Percentiles rank a stretch among this genome's conserved stretches.
Conservation (phyloP, 2,113 vertebrate species). For the Mionectes macconnelli region DNA sequence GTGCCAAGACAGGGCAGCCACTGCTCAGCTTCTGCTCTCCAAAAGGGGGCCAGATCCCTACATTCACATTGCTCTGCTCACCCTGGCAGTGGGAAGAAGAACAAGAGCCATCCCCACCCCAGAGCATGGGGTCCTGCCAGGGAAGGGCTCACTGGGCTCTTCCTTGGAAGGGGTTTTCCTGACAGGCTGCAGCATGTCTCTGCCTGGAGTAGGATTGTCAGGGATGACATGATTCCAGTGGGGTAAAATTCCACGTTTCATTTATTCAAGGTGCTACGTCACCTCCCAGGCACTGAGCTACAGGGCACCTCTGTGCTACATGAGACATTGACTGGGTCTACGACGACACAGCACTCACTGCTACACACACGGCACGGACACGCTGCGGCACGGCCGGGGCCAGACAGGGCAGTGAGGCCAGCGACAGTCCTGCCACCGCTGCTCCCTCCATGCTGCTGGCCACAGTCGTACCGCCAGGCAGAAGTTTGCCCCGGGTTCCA, state of each 20-base stretch:
- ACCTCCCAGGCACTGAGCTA: slow-evolving; percentile 72
- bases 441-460: not conserved
- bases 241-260: slow-evolving; percentile 37
- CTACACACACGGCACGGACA: slow-evolving; percentile 30
- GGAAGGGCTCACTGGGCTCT: not conserved
- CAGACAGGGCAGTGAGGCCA: not conserved
- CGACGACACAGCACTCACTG: slow-evolving; percentile 57
- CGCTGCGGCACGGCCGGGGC: not conserved
- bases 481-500: not conserved
- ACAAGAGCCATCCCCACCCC: not conserved
- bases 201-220: not conserved
- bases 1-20: not conserved
- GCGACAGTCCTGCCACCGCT: fast-evolving
- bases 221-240: fast-evolving
- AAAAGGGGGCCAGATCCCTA: not conserved
- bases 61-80: fast-evolving
- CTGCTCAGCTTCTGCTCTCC: not conserved
- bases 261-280: slow-evolving; percentile 59
- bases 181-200: not conserved
- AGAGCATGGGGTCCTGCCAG: fast-evolving
- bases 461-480: not conserved
- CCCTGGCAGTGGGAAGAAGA: not conserved
- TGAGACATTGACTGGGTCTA: slow-evolving; percentile 62
- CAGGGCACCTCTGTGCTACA: slow-evolving; percentile 67
- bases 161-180: not conserved